Conservation (phyloP, 2,113 vertebrate species). For the Procavia capensis region DNA sequence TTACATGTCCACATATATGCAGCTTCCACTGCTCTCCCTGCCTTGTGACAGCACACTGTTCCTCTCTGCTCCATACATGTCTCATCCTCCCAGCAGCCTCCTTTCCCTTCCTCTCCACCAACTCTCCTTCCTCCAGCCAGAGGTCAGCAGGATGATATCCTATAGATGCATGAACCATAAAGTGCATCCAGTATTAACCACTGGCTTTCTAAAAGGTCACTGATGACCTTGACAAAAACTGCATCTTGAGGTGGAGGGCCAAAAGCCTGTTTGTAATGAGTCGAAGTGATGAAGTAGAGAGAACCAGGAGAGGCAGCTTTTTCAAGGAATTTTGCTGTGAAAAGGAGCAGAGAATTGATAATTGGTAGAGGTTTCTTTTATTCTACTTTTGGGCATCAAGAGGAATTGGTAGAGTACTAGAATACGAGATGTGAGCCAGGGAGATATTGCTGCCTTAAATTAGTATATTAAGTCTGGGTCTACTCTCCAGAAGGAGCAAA, state of each 20-base stretch:
- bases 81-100: no score
- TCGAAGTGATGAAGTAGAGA: not conserved
- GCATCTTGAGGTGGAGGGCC: not conserved
- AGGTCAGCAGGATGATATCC: no score
- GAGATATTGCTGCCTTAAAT: not conserved
- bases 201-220: not conserved
- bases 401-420: not conserved
- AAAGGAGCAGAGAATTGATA: slow-evolving; percentile 2
- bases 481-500: not conserved
- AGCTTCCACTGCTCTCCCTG: no score
- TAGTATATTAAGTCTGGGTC: not conserved
- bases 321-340: not conserved
- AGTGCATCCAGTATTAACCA: no score
- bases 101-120: no score
- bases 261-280: not conserved
- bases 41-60: no score
- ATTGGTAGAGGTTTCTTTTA: not conserved
- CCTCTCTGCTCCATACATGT: no score
- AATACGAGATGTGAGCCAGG: not conserved
- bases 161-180: no score
- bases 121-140: no score
- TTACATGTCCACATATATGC: no score
- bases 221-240: not conserved
- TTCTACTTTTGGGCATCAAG: not conserved
- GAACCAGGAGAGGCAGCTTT: not conserved